phyloP scores from a whole-genome alignment of 2,888 invertebrate genomes.

The Dryococelus australis region DNA sequence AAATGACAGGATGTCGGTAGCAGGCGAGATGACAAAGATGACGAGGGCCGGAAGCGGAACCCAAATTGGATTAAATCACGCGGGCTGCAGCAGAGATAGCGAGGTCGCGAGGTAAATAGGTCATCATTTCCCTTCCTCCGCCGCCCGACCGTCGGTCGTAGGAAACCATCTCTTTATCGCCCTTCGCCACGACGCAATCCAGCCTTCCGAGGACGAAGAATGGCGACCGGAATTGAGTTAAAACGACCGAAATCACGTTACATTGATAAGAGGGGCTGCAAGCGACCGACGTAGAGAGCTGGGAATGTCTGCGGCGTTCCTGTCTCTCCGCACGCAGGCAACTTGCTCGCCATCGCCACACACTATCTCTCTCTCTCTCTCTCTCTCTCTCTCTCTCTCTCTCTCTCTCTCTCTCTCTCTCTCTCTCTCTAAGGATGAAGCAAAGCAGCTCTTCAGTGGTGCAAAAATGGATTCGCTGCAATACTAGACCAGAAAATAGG shows the following conservation, averaged over 20 bases:
- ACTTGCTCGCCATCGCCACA: too few relatives aligned
- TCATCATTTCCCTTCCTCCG: neutral
- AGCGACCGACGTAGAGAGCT: neutral
- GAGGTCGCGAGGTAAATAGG: slow-evolving; percentile 16
- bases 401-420: too few relatives aligned
- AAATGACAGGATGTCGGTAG: neutral
- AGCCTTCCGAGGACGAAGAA: neutral
- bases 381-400: too few relatives aligned
- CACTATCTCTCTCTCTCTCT: too few relatives aligned
- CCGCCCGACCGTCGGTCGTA: neutral
- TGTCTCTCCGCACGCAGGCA: too few relatives aligned
- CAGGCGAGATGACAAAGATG: neutral
- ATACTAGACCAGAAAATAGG: too few relatives aligned
- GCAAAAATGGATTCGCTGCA: too few relatives aligned
- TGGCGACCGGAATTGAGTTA: neutral
- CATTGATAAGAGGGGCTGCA: neutral
- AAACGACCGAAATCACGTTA: slow-evolving; percentile 16
- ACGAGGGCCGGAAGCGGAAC: neutral
- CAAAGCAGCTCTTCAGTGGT: too few relatives aligned
- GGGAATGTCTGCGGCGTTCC: neutral
- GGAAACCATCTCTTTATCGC: neutral
- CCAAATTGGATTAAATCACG: neutral
- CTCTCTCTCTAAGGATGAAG: too few relatives aligned
- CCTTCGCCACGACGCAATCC: neutral
- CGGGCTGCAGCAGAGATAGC: neutral